Evolutionary conservation across 2,113 vertebrate species (phyloP), one percentile per base, ranked within the genome.

Genomic region (Misgurnus anguillicaudatus): DNA sequence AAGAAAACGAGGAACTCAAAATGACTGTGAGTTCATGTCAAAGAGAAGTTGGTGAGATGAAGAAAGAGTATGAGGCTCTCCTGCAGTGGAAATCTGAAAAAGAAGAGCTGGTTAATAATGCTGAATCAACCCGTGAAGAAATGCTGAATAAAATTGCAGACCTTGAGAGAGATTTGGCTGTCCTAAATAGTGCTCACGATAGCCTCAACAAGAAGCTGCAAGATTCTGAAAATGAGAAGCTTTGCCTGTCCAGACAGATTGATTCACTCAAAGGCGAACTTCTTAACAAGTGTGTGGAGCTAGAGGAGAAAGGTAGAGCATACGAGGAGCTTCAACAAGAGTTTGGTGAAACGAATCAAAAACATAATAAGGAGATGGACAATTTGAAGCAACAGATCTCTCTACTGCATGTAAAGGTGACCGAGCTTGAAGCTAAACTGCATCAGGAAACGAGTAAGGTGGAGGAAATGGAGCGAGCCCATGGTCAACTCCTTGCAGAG

Each of bases 41-140:
- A 83, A 93, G 77, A 58, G 93, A 96, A 86, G 91, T 85, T 81
- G 90, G 91, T 64, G 88, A 91, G 47, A 17, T 94, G 77, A 93
- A 89, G 77, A 90, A 85, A 75, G 89, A 95, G 75, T 85, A 89
- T 85, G 75, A 83, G 80, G 74, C 80, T 74, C 90, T 97, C 84
- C 90, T 91, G 80, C 86, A 79, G 4, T 94, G 94, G 94, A 98
- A 94, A 86, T 91, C 82, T 17, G 94, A 96, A 87, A 94, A 90
- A 0, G 92, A 95, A 81, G 66, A 82, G 16, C 69, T 93, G 75
- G 69, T 95, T 51, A 90, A 85, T 85, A 83, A 93, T 53, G 79
- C 91, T 14, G 88, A 90, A 42, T 88, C 87, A 21, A 93, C 95
- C 80, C 95, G 94, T 19, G 92, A 92, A 80, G 80, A 65, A 19